These are phyloP conservation scores for Herminia tarsipennalis DNA, from an alignment of 2,888 invertebrate species.

Conservation along the genomic window DNA sequence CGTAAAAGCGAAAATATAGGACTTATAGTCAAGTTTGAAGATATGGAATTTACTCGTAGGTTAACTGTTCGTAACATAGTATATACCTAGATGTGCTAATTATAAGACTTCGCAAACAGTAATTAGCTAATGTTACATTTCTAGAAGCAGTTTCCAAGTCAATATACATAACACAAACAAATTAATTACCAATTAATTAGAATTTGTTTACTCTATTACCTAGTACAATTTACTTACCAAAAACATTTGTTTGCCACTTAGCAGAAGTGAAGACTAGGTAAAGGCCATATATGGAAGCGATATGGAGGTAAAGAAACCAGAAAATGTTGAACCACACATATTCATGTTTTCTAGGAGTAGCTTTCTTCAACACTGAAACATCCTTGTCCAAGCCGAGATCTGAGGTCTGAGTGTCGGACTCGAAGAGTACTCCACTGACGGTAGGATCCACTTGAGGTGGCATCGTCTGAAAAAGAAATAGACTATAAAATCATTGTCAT, in stretches of 20 bases:
- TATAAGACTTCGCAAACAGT: too few species aligned
- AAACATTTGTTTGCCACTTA: conserved; percentile 87
- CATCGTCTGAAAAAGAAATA: conserved; percentile 66
- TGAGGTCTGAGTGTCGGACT: conserved; percentile 87
- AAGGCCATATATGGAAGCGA: conserved; percentile 87
- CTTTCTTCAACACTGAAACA: conserved; percentile 81
- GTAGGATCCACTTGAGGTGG: conserved; percentile 84
- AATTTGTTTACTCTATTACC: too few species aligned
- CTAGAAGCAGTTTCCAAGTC: too few species aligned
- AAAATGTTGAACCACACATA: conserved; percentile 91
- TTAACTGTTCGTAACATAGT: too few species aligned
- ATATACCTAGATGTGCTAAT: too few species aligned
- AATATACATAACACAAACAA: too few species aligned
- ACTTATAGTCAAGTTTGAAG: too few species aligned
- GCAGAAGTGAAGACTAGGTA: conserved; percentile 88
- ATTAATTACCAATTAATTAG: too few species aligned
- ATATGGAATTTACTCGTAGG: too few species aligned
- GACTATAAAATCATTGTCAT: neutral
- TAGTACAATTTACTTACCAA: conserved; percentile 88
- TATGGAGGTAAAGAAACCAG: conserved; percentile 88
- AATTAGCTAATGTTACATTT: too few species aligned
- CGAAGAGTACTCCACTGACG: conserved; percentile 87
- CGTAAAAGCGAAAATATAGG: too few species aligned
- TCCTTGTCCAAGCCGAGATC: conserved; percentile 86
- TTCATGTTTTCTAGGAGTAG: conserved; percentile 79